Percentiles rank a stretch among this genome's conserved stretches.
These are phyloP conservation scores for Clistopyga incitator DNA, from an alignment of 2,888 invertebrate species.

Conservation along the genomic window DNA sequence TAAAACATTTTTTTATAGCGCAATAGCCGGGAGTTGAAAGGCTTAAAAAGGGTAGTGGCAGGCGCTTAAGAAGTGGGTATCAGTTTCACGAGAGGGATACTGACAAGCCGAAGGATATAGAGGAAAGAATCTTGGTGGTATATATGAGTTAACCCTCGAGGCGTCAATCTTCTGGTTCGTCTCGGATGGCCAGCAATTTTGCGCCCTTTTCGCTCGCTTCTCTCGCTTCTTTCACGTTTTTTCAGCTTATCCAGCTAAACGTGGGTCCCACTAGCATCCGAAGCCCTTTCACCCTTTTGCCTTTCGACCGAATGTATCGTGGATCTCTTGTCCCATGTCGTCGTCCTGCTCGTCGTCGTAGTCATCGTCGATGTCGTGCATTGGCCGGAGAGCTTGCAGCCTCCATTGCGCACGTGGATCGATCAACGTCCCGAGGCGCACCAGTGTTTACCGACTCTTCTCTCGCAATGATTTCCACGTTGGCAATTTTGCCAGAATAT, in stretches of 20 bases:
- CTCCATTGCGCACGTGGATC: conserved; percentile 59
- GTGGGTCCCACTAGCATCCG: conserved; percentile 34
- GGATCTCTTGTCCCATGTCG: conserved; percentile 32
- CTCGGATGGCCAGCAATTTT: conserved; percentile 49
- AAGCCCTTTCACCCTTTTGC: conserved; percentile 35
- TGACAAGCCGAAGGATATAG: conserved; percentile 2
- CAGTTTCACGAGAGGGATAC: conserved; percentile 4
- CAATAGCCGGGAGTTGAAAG: not conserved
- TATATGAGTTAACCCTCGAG: conserved; percentile 56
- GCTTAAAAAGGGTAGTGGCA: not conserved
- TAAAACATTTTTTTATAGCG: not conserved
- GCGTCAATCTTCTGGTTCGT: conserved; percentile 56
- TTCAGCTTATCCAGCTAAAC: conserved; percentile 53
- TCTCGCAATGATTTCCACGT: conserved; percentile 50
- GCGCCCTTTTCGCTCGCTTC: conserved; percentile 34
- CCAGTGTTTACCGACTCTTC: conserved; percentile 11
- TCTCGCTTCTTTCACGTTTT: conserved; percentile 22
- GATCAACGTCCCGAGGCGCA: conserved; percentile 59
- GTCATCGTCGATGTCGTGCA: conserved; percentile 52
- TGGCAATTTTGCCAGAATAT: conserved; percentile 68
- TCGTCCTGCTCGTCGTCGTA: conserved; percentile 38
- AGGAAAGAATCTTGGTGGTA: not conserved
- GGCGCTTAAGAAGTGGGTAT: not conserved
- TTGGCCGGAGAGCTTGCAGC: conserved; percentile 52
- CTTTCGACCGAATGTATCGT: conserved; percentile 10